Conservation (phyloP, 2,113 vertebrate species). For the Gallinago paraguaiae region DNA sequence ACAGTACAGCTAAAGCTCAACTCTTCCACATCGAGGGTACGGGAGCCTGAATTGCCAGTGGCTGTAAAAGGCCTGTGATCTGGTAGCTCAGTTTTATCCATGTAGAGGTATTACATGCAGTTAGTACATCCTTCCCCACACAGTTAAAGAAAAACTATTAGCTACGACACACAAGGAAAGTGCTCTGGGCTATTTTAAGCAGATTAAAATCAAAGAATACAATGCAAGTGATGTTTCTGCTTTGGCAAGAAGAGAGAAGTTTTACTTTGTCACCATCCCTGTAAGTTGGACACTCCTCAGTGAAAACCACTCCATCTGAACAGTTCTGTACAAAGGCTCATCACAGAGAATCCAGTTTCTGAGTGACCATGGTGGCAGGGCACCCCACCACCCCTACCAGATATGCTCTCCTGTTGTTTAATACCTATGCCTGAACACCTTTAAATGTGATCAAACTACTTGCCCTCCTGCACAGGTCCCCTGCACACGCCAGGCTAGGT, state of each 20-base stretch:
- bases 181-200: not conserved
- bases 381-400: not conserved
- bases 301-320: not conserved
- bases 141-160: not conserved
- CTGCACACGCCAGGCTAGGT: not conserved
- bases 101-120: not conserved
- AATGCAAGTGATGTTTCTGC: not conserved
- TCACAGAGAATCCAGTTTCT: not conserved
- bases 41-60: not conserved
- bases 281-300: not conserved
- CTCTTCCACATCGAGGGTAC: not conserved
- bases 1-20: not conserved
- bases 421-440: not conserved
- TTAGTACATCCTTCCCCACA: not conserved
- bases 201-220: not conserved
- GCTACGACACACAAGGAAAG: fast-evolving
- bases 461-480: not conserved
- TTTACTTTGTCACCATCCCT: not conserved
- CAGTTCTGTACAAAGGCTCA: not conserved
- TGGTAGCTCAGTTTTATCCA: not conserved
- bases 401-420: not conserved
- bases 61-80: slow-evolving; percentile 10
- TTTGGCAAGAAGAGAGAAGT: not conserved
- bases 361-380: not conserved
- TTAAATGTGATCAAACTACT: not conserved